Evolutionary conservation across 2,797 vertebrate species (phyloP).

Genomic region (Sarcoramphus papa): DNA sequence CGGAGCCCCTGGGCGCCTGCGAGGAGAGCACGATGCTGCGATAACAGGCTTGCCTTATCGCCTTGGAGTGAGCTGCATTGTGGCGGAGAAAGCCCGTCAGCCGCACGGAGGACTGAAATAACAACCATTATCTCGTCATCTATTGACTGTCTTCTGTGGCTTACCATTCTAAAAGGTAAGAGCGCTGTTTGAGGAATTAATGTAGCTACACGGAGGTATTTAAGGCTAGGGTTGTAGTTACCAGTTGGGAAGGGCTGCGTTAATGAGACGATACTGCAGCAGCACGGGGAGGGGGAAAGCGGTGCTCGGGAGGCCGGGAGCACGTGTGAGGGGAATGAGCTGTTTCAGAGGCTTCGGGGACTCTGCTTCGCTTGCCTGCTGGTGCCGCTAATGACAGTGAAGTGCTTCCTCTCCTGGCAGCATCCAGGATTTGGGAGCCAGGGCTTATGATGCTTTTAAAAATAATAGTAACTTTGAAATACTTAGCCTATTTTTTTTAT

Average conservation of each 20-base stretch:
- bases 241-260: background rate
- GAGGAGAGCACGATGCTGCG: background rate
- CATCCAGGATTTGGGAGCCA: background rate
- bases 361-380: background rate
- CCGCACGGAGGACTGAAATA: background rate
- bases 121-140: background rate
- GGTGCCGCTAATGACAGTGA: background rate
- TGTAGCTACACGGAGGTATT: background rate
- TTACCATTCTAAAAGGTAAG: background rate
- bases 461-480: background rate
- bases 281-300: background rate
- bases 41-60: background rate
- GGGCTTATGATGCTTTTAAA: background rate
- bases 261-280: background rate
- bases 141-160: background rate
- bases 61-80: background rate
- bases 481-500: background rate
- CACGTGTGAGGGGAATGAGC: background rate
- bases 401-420: background rate
- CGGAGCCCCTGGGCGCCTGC: rapidly evolving
- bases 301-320: background rate
- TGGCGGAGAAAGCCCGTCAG: background rate
- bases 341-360: background rate
- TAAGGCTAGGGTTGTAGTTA: background rate
- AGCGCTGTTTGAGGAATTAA: background rate